A percentile compares a stretch with the other conserved stretches of the same genome.
Conservation (phyloP, 2,113 vertebrate species). For the Choloepus hoffmanni region DNA sequence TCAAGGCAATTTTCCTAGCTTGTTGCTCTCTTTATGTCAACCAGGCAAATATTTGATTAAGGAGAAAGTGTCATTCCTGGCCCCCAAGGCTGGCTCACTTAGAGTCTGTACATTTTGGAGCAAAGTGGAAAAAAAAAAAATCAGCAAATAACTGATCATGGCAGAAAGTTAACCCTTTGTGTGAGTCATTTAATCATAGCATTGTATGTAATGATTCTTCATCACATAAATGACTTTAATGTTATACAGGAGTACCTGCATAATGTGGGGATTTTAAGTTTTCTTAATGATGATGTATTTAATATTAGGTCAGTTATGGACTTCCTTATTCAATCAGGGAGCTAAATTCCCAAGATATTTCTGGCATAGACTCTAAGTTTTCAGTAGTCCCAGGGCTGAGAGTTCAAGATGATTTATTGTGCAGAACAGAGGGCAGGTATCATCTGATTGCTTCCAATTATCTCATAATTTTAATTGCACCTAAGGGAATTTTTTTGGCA, state of each 20-base stretch:
- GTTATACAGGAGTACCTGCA: background rate
- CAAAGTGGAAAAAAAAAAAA: background rate
- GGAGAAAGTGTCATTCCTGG: background rate
- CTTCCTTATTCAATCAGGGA: constrained; percentile 36
- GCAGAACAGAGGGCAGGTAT: background rate
- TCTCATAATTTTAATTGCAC: constrained; percentile 52
- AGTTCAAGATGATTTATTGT: constrained; percentile 26
- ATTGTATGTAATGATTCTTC: background rate
- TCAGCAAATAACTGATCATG: background rate
- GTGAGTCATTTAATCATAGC: background rate
- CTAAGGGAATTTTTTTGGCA: background rate
- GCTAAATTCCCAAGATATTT: background rate
- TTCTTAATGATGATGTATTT: background rate
- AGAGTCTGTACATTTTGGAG: background rate
- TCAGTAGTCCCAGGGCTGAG: background rate
- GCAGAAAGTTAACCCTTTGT: background rate
- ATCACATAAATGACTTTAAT: background rate
- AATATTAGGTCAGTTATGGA: background rate
- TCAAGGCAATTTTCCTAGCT: background rate
- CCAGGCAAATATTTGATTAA: background rate
- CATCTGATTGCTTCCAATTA: background rate
- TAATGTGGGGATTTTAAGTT: background rate
- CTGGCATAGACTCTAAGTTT: background rate
- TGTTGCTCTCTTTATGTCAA: background rate
- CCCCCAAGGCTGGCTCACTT: background rate